phyloP scores from a whole-genome alignment of 2,113 vertebrate genomes.

The Mobula hypostoma region DNA sequence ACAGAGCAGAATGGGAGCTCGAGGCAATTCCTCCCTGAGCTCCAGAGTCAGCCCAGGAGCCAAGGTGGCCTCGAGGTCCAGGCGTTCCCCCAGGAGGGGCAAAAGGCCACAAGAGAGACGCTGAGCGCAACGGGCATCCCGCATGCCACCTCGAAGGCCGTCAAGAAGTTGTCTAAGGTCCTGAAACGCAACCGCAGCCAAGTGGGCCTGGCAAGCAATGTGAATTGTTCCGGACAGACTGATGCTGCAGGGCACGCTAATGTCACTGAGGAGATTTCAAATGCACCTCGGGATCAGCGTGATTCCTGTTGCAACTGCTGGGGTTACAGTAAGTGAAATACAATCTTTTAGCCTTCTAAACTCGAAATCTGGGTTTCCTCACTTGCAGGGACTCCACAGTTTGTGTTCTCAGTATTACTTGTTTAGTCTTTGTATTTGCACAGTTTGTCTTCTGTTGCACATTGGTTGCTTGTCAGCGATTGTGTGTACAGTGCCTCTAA shows the following conservation, averaged over 20 bases:
- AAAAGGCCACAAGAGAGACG: not conserved
- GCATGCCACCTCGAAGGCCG: not conserved
- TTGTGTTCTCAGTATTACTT: too few relatives aligned
- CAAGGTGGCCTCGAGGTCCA: not conserved
- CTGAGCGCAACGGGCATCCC: too few relatives aligned
- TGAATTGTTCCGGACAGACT: not conserved
- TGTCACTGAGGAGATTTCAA: not conserved
- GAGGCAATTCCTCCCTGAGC: not conserved
- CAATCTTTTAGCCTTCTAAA: too few relatives aligned
- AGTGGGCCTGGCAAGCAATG: not conserved
- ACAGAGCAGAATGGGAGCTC: not conserved
- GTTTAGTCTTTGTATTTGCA: too few relatives aligned
- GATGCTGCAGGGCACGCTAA: not conserved
- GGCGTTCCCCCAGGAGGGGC: not conserved
- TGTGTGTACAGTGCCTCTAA: too few relatives aligned
- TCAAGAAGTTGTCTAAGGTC: not conserved
- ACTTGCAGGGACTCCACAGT: too few relatives aligned
- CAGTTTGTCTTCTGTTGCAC: too few relatives aligned
- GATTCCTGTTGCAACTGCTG: not conserved
- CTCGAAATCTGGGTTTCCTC: too few relatives aligned
- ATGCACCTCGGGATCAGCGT: not conserved
- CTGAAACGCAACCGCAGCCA: constrained; percentile 10
- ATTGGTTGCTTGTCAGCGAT: too few relatives aligned
- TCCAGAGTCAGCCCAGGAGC: not conserved
- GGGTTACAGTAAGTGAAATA: not conserved